Conservation (phyloP, 2,113 vertebrate species). For the Chionomys nivalis region DNA sequence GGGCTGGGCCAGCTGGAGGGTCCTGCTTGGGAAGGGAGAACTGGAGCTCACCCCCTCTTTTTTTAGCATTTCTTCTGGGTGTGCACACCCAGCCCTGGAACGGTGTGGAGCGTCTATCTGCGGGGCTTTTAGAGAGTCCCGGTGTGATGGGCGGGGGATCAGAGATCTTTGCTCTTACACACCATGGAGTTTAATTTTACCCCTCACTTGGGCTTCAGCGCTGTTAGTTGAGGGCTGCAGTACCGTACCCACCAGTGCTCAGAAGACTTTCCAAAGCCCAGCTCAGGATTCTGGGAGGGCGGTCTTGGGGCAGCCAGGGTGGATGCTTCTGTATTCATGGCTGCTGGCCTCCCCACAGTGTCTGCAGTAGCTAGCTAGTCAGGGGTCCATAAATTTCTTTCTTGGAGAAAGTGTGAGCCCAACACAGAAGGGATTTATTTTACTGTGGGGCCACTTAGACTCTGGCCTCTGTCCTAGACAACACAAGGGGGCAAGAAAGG, state of each 20-base stretch:
- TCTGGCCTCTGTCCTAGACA: not conserved
- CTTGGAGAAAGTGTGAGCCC: slow-evolving; percentile 15
- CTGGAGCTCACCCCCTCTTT: not conserved
- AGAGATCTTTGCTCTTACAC: not conserved
- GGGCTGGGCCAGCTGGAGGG: slow-evolving; percentile 15
- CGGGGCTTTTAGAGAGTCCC: not conserved
- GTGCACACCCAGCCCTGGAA: not conserved
- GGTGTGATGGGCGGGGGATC: not conserved
- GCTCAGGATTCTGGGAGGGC: slow-evolving; percentile 45
- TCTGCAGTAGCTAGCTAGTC: slow-evolving; percentile 57
- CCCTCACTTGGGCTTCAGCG: not conserved
- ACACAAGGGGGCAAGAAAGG: not conserved
- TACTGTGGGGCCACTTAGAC: not conserved
- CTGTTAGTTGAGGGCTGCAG: not conserved
- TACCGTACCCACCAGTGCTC: not conserved
- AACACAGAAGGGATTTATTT: slow-evolving; percentile 59
- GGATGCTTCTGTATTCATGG: slow-evolving; percentile 60
- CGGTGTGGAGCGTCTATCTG: not conserved
- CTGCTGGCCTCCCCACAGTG: not conserved
- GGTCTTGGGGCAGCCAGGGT: not conserved
- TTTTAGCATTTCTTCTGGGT: not conserved
- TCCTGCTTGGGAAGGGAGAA: not conserved
- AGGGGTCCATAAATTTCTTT: slow-evolving; percentile 59
- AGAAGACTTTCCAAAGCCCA: slow-evolving; percentile 20
- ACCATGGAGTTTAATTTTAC: not conserved